Conservation (phyloP, 2,888 invertebrate genomes). For the Bellardia bayeri region DNA sequence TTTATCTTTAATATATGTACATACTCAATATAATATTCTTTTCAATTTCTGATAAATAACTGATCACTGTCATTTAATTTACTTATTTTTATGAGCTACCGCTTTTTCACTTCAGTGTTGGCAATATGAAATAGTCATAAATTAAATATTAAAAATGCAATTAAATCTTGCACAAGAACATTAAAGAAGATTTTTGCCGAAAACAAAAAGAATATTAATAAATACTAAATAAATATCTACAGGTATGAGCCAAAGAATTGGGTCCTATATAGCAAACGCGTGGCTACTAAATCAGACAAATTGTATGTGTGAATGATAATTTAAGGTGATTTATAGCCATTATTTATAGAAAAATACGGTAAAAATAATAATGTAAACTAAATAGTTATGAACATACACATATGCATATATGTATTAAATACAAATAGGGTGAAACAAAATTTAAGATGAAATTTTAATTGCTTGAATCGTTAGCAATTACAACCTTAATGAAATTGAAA, state of each 20-base stretch:
- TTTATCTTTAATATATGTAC: not conserved
- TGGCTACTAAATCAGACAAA: slow-evolving; percentile 3
- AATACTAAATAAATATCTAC: not conserved
- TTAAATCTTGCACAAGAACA: slow-evolving; percentile 46
- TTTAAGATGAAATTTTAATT: not conserved
- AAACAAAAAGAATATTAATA: not conserved
- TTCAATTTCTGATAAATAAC: slow-evolving; percentile 24
- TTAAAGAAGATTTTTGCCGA: slow-evolving; percentile 49
- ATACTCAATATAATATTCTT: not conserved
- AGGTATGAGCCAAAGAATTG: not conserved
- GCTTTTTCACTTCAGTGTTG: slow-evolving; percentile 7
- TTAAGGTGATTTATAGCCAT: slow-evolving; percentile 37
- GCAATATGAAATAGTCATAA: slow-evolving; percentile 18
- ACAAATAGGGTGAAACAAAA: not conserved
- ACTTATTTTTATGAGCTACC: slow-evolving; percentile 25
- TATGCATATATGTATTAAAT: too few relatives aligned
- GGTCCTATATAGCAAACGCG: not conserved
- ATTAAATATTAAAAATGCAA: slow-evolving; percentile 54
- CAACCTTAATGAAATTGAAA: too few relatives aligned
- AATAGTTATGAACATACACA: not conserved
- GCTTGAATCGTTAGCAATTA: too few relatives aligned
- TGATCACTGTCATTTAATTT: slow-evolving; percentile 28
- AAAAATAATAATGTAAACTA: not conserved
- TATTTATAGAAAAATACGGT: not conserved
- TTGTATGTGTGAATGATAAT: not conserved